These are phyloP conservation scores for Triplophysa yarkandensis DNA, from an alignment of 2,797 vertebrate species.

Conservation along the genomic window DNA sequence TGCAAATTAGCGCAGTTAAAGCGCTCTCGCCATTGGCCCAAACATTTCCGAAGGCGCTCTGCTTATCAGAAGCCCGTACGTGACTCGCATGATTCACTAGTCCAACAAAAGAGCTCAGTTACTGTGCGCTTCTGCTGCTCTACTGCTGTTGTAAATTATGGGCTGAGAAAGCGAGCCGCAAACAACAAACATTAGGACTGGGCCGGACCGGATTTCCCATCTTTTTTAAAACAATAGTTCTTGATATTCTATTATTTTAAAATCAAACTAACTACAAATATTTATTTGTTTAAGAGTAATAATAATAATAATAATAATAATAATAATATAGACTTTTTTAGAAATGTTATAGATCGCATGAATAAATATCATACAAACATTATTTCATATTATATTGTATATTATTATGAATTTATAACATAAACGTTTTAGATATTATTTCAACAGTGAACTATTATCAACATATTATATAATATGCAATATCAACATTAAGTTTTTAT, in stretches of 20 bases:
- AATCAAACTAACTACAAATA: too few relatives aligned
- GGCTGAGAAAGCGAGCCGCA: slow-evolving; percentile 67
- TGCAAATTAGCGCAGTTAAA: slow-evolving; percentile 75
- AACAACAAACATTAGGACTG: slow-evolving; percentile 62
- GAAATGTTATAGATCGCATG: too few relatives aligned
- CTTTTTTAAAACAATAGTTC: slow-evolving; percentile 67
- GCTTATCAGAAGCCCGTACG: slow-evolving; percentile 76
- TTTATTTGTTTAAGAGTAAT: too few relatives aligned
- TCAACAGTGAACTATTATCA: too few relatives aligned
- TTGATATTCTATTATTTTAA: not conserved
- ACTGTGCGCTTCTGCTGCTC: slow-evolving; percentile 57
- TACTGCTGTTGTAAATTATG: slow-evolving; percentile 70
- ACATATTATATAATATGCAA: too few relatives aligned
- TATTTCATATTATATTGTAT: too few relatives aligned
- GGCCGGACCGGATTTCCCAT: slow-evolving; percentile 63
- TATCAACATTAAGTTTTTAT: too few relatives aligned
- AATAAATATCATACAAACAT: too few relatives aligned
- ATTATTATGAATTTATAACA: too few relatives aligned
- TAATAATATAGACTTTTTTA: too few relatives aligned
- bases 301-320: too few relatives aligned
- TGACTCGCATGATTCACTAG: slow-evolving; percentile 75
- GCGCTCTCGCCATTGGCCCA: slow-evolving; percentile 65
- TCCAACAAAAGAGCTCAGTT: slow-evolving; percentile 64
- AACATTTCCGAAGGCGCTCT: slow-evolving; percentile 73
- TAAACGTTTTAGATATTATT: too few relatives aligned